Evolutionary conservation across 2,888 invertebrate species (phyloP).

Genomic region (Tiliacea citrago): DNA sequence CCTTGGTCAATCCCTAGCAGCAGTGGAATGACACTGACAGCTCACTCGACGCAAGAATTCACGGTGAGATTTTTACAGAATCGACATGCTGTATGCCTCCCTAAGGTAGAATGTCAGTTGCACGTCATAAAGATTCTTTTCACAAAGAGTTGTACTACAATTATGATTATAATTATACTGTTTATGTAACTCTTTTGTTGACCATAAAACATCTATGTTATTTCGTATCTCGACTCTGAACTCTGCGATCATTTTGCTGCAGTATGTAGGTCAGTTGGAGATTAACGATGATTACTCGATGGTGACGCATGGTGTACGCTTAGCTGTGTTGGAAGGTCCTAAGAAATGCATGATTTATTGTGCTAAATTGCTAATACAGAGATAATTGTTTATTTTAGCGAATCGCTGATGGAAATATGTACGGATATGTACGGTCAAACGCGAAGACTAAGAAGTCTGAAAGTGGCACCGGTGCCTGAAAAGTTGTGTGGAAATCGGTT

Average conservation of each 20-base stretch:
- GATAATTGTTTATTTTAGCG: background rate
- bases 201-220: conserved; percentile 6
- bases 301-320: conserved; percentile 10
- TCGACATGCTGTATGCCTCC: too few species aligned
- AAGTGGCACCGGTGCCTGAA: too few species aligned
- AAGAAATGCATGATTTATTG: conserved; percentile 1
- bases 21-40: too few species aligned
- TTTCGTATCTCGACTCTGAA: conserved; percentile 4
- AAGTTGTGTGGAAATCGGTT: too few species aligned
- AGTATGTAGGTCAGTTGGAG: conserved; percentile 12
- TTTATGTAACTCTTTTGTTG: background rate
- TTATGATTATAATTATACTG: too few species aligned
- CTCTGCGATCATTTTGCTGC: background rate
- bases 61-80: too few species aligned
- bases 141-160: background rate
- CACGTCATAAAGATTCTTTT: too few species aligned
- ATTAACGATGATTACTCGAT: conserved; percentile 18
- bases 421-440: too few species aligned
- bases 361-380: background rate
- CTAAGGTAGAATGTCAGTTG: too few species aligned
- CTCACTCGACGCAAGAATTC: too few species aligned
- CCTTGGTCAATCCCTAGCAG: too few species aligned
- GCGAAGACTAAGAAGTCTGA: too few species aligned
- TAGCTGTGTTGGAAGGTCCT: background rate
- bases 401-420: background rate